Conservation (phyloP, 2,113 vertebrate species). For the Vombatus ursinus region DNA sequence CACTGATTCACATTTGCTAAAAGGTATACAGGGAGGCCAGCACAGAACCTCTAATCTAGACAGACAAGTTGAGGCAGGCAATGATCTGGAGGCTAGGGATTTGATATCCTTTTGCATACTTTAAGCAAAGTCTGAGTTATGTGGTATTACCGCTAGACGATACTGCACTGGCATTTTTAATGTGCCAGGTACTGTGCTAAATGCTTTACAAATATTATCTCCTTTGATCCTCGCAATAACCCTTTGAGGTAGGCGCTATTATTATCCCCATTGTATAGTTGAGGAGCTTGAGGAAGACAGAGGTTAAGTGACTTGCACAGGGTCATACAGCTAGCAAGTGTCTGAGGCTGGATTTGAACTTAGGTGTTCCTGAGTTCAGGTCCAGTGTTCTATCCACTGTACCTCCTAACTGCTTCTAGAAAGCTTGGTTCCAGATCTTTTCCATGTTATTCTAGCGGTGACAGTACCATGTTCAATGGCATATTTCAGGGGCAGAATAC, state of each 20-base stretch:
- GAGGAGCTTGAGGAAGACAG: not conserved
- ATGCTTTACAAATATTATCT: too few relatives aligned
- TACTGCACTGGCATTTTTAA: too few relatives aligned
- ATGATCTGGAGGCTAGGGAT: too few relatives aligned
- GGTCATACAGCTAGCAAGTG: not conserved
- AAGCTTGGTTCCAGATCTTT: not conserved
- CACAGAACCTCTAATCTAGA: too few relatives aligned
- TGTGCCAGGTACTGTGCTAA: too few relatives aligned
- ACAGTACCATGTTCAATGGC: not conserved
- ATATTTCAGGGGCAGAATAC: not conserved
- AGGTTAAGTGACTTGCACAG: not conserved
- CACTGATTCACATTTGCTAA: too few relatives aligned
- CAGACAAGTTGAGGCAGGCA: too few relatives aligned
- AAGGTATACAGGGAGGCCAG: too few relatives aligned
- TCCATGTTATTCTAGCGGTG: not conserved
- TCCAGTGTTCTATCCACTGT: not conserved
- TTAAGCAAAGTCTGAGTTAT: too few relatives aligned
- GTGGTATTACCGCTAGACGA: too few relatives aligned
- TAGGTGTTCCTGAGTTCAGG: not conserved
- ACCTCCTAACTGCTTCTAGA: not conserved
- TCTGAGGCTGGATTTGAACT: not conserved
- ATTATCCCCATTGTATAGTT: not conserved
- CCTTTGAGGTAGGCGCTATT: not conserved
- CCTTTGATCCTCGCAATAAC: not conserved
- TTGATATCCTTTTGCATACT: too few relatives aligned